Base-by-base conservation (phyloP, 2,113 vertebrate species). In the Gila orcuttii region DNA sequence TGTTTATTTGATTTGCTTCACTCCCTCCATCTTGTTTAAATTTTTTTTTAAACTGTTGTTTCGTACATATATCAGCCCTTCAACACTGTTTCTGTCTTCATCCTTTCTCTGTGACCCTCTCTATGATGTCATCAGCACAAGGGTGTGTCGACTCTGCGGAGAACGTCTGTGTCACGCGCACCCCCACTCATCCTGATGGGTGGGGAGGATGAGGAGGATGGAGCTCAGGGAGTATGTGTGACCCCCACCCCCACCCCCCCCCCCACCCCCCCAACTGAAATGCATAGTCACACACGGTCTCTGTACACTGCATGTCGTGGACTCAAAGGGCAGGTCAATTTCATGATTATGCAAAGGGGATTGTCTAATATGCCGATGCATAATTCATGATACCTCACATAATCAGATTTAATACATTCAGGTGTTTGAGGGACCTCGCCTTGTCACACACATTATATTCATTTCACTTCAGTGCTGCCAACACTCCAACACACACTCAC, bases 211-310 rank as follows among this genome's bases (percentile, higher is more conserved):
- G 94, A 94, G 88, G 92, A 94, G 88, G 93, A 94, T 89, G 94
- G 93, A 92, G 93, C 92, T 91, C 94, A 95, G 93, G 95, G 93
- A 95, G 95, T 95, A 95, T 85, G 95, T 95, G 90, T 71, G 12
- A 87, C 52, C 39, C 33, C 59, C 74, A 52, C 57, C 52, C 57
- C 21, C 55, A 36, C 55, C 21, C 59, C 45, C 21, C 52, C 39
- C 33, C 59, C 69, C 33, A 33, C 7, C 7, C 7, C 0, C 39
- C 82, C 81, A 19, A 6, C 45, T 85, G 68, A 78, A 88, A 82
- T 39, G 60, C 66, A 85, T 79, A 68, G 66, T 68, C 17, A 79
- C 89, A 86, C 52, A 90, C 68, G 85, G 71, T 57, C 25, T 68
- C 39, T 39, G 28, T 68, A 42, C 71, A 82, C 69, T 71, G 78